Base-by-base conservation (phyloP, 2,113 vertebrate species). In the Oncorhynchus gorbuscha region DNA sequence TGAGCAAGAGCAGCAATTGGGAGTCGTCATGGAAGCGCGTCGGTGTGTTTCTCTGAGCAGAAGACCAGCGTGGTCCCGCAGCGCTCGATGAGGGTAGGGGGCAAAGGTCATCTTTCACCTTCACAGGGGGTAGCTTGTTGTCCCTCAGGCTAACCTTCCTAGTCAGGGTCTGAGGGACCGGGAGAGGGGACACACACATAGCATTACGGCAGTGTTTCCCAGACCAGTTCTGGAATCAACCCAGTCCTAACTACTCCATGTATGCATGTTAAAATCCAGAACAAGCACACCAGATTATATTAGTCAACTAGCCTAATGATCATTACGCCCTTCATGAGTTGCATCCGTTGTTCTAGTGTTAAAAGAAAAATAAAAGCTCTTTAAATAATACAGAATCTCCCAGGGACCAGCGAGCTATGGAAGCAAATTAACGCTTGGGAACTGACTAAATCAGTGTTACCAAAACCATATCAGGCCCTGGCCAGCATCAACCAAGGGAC, bases 1-100 rank as follows among this genome's bases (percentile, higher is more conserved):
- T 82, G 9, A 87, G 81, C 71, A 87, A 66, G 39, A 87, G 74
- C 22, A 87, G 69, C 20, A 84, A 51, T 61, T 81, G 84, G 2
- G 79, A 81, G 68, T 85, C 78, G 3, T 79, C 80, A 12, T 85
- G 55, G 12, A 77, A 61, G 5, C 66, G 24, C 59, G 76, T 58
- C 20, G 30, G 22, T 1, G 77, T 75, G 70, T 24, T 67, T 69
- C 28, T 77, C n/a, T 78, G 75, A 3, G 75, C 51, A 4, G 77
- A 74, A 83, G 71, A 80, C 86, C 83, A 82, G 3, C 77, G 77
- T 24, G 73, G 74, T 3, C 72, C 83, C 18, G 16, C n/a, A 7
- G 66, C n/a, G 62, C 86, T 28, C 1, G 81, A 74, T 13, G 81
- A 32, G 22, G 66, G 22, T 30, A 58, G 71, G 68, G 71, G 74